These are phyloP conservation scores for Pararge aegeria DNA, from an alignment of 1,140 invertebrate genomes.

Conservation along the genomic window DNA sequence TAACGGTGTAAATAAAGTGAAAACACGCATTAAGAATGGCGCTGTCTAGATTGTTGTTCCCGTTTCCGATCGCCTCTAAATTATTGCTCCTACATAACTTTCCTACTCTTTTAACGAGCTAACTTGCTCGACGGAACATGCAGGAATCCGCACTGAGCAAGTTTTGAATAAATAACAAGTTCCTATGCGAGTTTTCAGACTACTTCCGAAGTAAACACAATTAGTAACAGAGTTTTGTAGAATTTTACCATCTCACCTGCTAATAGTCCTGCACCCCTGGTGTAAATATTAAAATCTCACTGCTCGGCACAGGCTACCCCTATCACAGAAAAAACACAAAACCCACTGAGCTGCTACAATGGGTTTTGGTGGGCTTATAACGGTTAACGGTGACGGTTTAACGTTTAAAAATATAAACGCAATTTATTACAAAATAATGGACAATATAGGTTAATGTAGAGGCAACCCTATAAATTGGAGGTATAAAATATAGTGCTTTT, in stretches of 20 bases:
- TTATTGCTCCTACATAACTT: slow-evolving; percentile 8
- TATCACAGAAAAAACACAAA: too few relatives aligned
- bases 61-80: slow-evolving; percentile 6
- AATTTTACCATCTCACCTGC: not conserved
- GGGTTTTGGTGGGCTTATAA: too few relatives aligned
- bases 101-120: not conserved
- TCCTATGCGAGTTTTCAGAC: not conserved
- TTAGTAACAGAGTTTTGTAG: not conserved
- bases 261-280: too few relatives aligned
- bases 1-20: not conserved
- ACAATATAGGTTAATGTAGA: too few relatives aligned
- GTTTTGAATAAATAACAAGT: slow-evolving; percentile 4
- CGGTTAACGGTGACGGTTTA: not conserved
- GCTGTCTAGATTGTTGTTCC: slow-evolving; percentile 15
- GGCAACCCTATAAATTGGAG: not conserved
- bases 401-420: too few relatives aligned
- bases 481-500: not conserved
- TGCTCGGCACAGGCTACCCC: too few relatives aligned
- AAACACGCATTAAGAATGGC: not conserved
- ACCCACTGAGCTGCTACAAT: too few relatives aligned
- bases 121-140: slow-evolving; percentile 1
- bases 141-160: not conserved
- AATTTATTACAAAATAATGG: too few relatives aligned
- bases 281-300: too few relatives aligned
- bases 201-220: not conserved